Percentiles rank a stretch among this genome's conserved stretches.
These are phyloP conservation scores for Geotrypetes seraphini DNA, from an alignment of 2,797 vertebrate species.

Conservation along the genomic window DNA sequence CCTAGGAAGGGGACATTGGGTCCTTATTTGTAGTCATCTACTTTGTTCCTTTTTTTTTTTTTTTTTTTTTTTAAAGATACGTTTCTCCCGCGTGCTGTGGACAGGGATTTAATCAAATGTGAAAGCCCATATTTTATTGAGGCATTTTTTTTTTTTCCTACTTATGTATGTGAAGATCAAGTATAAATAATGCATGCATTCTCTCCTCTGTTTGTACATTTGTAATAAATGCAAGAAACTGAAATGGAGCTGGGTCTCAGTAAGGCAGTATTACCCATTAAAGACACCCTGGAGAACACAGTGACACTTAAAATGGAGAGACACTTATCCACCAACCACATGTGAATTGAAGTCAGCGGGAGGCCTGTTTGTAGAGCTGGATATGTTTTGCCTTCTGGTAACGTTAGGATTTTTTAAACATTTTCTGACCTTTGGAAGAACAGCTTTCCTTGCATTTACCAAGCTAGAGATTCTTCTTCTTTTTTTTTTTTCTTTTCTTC, in stretches of 20 bases:
- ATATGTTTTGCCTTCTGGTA: constrained; percentile 1
- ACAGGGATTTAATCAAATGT: constrained; percentile 12
- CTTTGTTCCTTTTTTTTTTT: no score
- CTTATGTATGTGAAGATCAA: constrained; percentile 1
- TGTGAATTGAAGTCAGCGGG: constrained; percentile 5
- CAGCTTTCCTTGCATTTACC: constrained; percentile 3
- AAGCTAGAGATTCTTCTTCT: no score
- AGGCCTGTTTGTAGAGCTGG: constrained; percentile 5
- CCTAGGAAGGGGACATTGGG: no score
- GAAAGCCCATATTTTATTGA: background rate
- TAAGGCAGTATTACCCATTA: constrained; percentile 16
- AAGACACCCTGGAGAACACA: constrained; percentile 10
- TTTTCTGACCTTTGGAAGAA: constrained; percentile 35
- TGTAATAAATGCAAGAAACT: constrained; percentile 12
- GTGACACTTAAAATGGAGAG: constrained; percentile 17
- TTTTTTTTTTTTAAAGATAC: no score
- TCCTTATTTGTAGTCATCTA: no score
- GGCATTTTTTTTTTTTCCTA: constrained; percentile 6
- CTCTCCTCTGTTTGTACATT: constrained; percentile 18
- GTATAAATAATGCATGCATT: constrained; percentile 8
- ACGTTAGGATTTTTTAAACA: constrained; percentile 10
- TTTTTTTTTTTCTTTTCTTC: no score
- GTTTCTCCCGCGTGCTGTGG: no score
- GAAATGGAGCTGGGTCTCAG: constrained; percentile 5
- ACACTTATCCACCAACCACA: constrained; percentile 1